These are phyloP conservation scores for Emys orbicularis DNA, from an alignment of 2,797 vertebrate genomes.

Conservation along the genomic window DNA sequence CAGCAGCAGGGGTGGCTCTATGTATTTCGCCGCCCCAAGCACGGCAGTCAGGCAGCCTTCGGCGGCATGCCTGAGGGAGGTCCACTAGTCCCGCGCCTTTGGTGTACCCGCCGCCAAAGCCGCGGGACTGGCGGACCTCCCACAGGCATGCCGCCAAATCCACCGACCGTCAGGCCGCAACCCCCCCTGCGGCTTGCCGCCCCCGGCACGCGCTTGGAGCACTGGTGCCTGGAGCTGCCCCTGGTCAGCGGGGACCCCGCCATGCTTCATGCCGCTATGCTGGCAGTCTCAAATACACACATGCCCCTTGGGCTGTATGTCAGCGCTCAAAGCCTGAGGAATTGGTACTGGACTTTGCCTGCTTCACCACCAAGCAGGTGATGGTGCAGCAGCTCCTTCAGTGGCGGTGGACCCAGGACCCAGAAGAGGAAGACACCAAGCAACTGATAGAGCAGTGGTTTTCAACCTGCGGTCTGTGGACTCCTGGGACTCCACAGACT, in stretches of 20 bases:
- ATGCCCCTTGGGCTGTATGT: not conserved
- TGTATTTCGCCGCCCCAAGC: no score
- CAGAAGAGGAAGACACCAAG: not conserved
- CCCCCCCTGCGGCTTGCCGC: no score
- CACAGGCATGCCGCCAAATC: no score
- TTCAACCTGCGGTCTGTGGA: not conserved
- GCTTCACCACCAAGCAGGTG: not conserved
- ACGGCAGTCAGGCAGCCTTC: no score
- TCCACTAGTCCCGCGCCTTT: no score
- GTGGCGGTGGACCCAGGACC: not conserved
- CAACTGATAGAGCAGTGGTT: not conserved
- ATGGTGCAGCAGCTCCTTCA: not conserved
- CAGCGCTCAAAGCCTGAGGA: not conserved
- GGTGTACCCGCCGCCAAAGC: no score
- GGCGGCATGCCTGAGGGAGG: no score
- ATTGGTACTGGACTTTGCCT: not conserved
- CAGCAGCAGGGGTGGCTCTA: no score
- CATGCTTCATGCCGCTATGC: not conserved
- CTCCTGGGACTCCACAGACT: not conserved
- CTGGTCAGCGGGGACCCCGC: not conserved
- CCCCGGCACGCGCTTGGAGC: no score
- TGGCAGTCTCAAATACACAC: not conserved
- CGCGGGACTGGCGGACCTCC: no score
- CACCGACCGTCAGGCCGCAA: no score
- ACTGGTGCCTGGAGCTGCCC: no score